Conservation (phyloP, 2,113 vertebrate genomes). For the Amblyornis subalaris region DNA sequence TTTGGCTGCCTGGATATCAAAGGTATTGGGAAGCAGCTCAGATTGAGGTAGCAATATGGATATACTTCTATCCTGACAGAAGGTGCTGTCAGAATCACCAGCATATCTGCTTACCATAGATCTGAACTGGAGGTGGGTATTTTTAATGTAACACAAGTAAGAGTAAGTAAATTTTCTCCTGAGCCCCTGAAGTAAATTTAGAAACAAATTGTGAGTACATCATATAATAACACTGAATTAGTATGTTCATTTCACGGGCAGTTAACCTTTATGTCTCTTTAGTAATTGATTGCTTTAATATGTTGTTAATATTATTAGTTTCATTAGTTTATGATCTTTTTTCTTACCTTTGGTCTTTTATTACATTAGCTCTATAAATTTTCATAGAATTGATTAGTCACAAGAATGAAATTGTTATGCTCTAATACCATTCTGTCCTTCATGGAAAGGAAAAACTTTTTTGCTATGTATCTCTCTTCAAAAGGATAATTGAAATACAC, state of each 20-base stretch:
- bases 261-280: constrained; percentile 44
- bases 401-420: background rate
- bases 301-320: constrained; percentile 49
- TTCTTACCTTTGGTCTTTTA: constrained; percentile 35
- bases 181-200: constrained; percentile 16
- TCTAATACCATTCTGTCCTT: background rate
- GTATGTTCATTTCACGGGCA: constrained; percentile 45
- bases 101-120: accelerated
- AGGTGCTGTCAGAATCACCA: background rate
- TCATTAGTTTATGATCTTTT: constrained; percentile 33
- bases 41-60: background rate
- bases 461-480: background rate
- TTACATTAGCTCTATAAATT: constrained; percentile 28
- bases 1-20: background rate
- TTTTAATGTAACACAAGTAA: background rate
- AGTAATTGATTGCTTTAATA: constrained; percentile 48
- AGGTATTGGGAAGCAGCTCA: background rate
- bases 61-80: background rate
- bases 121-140: background rate
- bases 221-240: constrained; percentile 46
- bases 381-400: constrained; percentile 44
- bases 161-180: background rate
- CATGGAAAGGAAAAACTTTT: background rate
- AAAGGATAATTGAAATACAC: constrained; percentile 6
- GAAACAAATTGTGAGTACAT: background rate